Base-by-base conservation (phyloP, 2,888 invertebrate genomes). In the Hemaris fuciformis region DNA sequence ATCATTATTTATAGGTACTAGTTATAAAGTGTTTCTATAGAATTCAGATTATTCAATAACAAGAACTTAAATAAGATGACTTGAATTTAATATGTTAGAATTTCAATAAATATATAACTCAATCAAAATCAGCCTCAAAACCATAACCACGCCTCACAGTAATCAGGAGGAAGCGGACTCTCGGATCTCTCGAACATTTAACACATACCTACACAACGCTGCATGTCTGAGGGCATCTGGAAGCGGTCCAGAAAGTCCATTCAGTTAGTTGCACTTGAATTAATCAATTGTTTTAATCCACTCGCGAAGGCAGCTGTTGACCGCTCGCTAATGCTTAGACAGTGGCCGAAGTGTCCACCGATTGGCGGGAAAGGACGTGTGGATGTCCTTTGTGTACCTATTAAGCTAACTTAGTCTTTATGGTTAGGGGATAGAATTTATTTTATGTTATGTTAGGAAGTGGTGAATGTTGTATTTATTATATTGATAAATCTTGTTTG, bases 241-340 rank as follows among this genome's bases (percentile, higher is more conserved):
- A 84, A 76, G 70, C 64, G 71, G 74, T 83, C 86, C 85, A 85
- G 83, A 75, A 77, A 74, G 65, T 76, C 80, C 85, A 85, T 88
- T 87, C 85, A 87, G 80, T 66, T 74, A 73, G 77, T 74, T 78
- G 83, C 79, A 80, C 86, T 88, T 87, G 86, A 84, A 87, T 86
- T 89, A 88, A 89, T 88, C 89, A 88, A 88, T 88, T 87, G 88
- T 88, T 87, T 88, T 86, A 87, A 87, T 86, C 84, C 85, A 79
- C 75, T 80, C 72, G 75, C 74, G 69, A 72, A 79, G 74, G 79
- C 84, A 87, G 87, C 87, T 87, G 88, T 81, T 84, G 83, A 84
- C 81, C 80, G 82, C 75, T 79, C 65, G 67, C 73, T 80, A 70
- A 69, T 71, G 70, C 64, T 43, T 48, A 22, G 56, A 64, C 57